Evolutionary conservation across 2,888 invertebrate species (phyloP).

Genomic region (Alentia gelatinosa): DNA sequence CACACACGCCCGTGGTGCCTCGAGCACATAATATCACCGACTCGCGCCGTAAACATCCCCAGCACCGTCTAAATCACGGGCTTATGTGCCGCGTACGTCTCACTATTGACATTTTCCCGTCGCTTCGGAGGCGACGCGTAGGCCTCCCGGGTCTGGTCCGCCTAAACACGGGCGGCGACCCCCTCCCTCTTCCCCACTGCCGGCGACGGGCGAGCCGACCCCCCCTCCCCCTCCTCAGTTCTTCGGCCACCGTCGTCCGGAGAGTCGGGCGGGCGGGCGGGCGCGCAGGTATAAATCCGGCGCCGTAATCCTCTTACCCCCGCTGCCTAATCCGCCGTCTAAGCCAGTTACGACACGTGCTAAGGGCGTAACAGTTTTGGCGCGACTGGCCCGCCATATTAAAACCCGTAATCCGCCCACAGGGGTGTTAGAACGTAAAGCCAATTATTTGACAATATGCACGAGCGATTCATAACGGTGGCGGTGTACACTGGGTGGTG

Average conservation of each 20-base stretch:
- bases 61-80: background rate
- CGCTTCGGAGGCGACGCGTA: background rate
- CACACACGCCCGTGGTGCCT: too few species aligned
- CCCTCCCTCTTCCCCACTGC: background rate
- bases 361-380: slow-evolving; percentile 40
- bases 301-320: slow-evolving; percentile 13
- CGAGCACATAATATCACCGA: background rate
- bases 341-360: slow-evolving; percentile 47
- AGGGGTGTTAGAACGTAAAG: slow-evolving; percentile 11
- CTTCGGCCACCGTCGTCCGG: background rate
- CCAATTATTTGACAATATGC: slow-evolving; percentile 44
- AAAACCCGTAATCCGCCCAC: background rate
- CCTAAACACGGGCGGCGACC: background rate
- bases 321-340: background rate
- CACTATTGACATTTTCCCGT: background rate
- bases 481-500: too few species aligned
- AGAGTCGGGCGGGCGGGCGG: background rate
- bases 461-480: background rate
- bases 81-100: background rate
- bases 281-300: slow-evolving; percentile 22
- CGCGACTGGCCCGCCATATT: background rate
- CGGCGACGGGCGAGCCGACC: background rate
- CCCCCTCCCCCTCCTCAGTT: too few species aligned
- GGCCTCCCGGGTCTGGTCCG: background rate
- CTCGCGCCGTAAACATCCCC: background rate